Conservation (phyloP, 2,797 vertebrate genomes). For the Syncerus caffer region DNA sequence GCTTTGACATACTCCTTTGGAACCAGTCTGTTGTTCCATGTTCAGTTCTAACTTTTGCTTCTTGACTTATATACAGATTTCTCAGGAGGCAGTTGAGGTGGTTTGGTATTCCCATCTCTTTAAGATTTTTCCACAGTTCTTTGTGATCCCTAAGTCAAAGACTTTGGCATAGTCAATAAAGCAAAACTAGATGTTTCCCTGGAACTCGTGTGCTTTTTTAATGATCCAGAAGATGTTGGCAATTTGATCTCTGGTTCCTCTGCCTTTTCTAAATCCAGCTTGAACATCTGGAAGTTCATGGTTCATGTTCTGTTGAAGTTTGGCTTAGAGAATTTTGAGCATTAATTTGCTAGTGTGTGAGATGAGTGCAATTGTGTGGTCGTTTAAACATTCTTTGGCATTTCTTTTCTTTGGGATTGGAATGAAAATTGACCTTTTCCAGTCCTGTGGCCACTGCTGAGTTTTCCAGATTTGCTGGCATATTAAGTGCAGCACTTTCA, state of each 20-base stretch:
- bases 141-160: not conserved
- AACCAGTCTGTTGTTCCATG: not conserved
- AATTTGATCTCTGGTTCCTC: not conserved
- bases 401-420: not conserved
- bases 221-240: not conserved
- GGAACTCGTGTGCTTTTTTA: not conserved
- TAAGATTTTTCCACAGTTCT: not conserved
- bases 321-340: not conserved
- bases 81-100: not conserved
- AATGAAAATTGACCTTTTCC: not conserved
- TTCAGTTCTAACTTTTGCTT: not conserved
- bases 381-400: not conserved
- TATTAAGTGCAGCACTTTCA: not conserved
- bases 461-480: not conserved
- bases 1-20: not conserved
- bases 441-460: not conserved
- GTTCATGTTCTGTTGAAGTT: not conserved
- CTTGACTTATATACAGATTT: not conserved
- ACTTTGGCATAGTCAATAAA: not conserved
- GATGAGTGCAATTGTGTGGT: not conserved
- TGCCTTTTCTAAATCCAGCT: not conserved
- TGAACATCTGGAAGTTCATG: not conserved
- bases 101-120: not conserved
- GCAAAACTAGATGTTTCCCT: not conserved
- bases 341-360: not conserved